phyloP scores from a whole-genome alignment of 2,888 invertebrate genomes.

The Troglohyphantes excavatus region DNA sequence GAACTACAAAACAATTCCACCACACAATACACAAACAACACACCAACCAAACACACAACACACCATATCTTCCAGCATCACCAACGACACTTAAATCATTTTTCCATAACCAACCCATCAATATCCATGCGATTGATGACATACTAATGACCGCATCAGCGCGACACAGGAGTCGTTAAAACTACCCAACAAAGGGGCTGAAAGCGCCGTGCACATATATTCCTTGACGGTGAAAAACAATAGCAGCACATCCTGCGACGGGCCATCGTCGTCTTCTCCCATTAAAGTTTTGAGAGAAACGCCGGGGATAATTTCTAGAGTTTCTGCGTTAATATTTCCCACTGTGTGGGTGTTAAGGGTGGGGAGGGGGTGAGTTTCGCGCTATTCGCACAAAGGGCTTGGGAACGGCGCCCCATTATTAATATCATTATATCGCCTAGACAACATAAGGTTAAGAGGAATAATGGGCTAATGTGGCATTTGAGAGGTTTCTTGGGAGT shows the following conservation, averaged over 20 bases:
- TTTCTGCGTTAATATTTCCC: background rate
- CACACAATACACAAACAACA: too few relatives aligned
- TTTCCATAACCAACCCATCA: slow-evolving; percentile 1
- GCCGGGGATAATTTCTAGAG: background rate
- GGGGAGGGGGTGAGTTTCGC: background rate
- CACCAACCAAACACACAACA: background rate
- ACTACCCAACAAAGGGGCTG: background rate
- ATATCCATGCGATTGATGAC: background rate
- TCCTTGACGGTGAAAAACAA: background rate
- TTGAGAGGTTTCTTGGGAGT: too few relatives aligned
- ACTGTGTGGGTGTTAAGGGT: background rate
- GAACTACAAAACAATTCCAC: too few relatives aligned
- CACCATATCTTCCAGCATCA: background rate
- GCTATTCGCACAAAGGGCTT: background rate
- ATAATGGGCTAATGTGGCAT: background rate
- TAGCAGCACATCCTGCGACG: background rate
- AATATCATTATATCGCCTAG: background rate
- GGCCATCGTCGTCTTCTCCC: too few relatives aligned
- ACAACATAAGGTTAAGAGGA: background rate
- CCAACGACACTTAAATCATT: slow-evolving; percentile 4
- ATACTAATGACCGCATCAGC: background rate
- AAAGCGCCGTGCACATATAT: background rate
- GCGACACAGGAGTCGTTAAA: slow-evolving; percentile 1
- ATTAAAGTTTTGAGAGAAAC: background rate
- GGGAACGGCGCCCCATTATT: background rate